Percentiles rank a stretch among this genome's conserved stretches.
phyloP scores from a whole-genome alignment of 2,113 vertebrate species.

The Lota lota region DNA sequence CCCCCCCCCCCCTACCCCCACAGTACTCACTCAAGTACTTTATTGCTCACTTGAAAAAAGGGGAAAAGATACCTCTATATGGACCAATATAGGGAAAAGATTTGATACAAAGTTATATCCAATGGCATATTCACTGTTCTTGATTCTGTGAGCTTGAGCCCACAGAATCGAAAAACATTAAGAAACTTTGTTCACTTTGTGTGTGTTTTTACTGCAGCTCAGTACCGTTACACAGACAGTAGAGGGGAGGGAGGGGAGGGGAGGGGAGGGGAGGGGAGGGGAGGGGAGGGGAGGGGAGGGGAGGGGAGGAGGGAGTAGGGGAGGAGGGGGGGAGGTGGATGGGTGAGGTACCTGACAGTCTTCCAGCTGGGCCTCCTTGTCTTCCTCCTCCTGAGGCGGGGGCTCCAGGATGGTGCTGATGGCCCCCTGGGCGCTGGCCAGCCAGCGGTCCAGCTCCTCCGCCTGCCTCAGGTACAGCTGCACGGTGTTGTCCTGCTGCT shows the following conservation, averaged over 20 bases:
- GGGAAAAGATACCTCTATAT: too few species aligned
- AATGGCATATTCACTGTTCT: too few species aligned
- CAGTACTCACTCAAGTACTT: too few species aligned
- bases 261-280: background rate
- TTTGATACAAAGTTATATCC: too few species aligned
- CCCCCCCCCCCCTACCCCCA: too few species aligned
- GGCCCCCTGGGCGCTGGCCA: conserved; percentile 73
- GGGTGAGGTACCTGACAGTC: conserved; percentile 85
- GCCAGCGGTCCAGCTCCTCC: conserved; percentile 87
- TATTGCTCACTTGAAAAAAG: too few species aligned
- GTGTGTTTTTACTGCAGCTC: background rate
- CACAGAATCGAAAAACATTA: too few species aligned
- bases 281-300: too few species aligned
- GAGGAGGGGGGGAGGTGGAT: background rate
- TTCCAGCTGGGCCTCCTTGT: conserved; percentile 86
- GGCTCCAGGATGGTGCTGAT: conserved; percentile 70
- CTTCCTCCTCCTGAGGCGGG: conserved; percentile 71
- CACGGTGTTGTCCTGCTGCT: conserved; percentile 86
- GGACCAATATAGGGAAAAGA: too few species aligned
- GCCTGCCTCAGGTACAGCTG: conserved; percentile 81
- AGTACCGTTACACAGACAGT: background rate
- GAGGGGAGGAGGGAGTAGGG: background rate
- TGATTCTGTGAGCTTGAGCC: too few species aligned
- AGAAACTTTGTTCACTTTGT: too few species aligned
- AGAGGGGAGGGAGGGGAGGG: conserved; percentile 14